Conservation (phyloP, 2,888 invertebrate genomes). For the Drosophila macrospina region DNA sequence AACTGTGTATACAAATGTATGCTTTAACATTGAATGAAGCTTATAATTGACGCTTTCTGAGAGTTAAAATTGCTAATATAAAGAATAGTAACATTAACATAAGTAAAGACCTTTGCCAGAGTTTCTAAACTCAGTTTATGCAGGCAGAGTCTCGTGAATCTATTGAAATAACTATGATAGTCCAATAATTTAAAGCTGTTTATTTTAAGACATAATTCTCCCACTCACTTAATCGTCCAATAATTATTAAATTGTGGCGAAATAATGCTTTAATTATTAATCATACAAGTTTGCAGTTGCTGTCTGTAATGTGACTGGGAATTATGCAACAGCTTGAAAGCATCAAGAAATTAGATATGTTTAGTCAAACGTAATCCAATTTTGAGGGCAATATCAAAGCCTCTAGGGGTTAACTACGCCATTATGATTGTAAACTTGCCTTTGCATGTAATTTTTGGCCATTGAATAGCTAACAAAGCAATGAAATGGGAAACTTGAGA, state of each 20-base stretch:
- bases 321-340: conserved; percentile 2
- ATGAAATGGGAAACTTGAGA: conserved; percentile 1
- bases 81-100: no score
- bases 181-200: no score
- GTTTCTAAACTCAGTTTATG: no score
- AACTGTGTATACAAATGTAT: not conserved
- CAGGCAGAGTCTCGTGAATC: no score
- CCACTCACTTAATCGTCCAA: not conserved
- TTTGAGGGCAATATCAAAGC: not conserved
- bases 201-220: no score
- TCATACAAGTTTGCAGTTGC: conserved; percentile 14
- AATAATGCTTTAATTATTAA: no score
- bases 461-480: not conserved
- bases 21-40: no score
- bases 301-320: not conserved
- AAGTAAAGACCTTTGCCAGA: no score
- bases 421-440: not conserved
- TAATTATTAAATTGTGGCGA: not conserved
- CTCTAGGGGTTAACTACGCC: not conserved
- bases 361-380: not conserved
- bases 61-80: no score
- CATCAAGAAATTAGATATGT: conserved; percentile 3
- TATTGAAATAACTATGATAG: no score
- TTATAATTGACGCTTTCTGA: no score
- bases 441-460: conserved; percentile 1